These are phyloP conservation scores for Acronicta leporina DNA, from an alignment of 2,888 invertebrate genomes.

Conservation along the genomic window DNA sequence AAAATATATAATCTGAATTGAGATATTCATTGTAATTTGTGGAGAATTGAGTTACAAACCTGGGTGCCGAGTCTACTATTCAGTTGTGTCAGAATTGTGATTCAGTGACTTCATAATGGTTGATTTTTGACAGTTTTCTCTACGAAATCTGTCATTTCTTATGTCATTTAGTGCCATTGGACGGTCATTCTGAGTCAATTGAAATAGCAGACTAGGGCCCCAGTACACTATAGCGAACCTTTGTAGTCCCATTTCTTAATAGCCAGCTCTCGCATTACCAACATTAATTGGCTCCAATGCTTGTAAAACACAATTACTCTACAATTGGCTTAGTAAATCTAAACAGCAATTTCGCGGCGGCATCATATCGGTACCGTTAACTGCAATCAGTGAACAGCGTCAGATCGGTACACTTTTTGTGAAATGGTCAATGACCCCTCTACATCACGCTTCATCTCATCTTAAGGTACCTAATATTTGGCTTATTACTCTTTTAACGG, in stretches of 20 bases:
- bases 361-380: conserved; percentile 70
- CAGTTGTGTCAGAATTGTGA: too few relatives aligned
- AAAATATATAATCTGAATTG: conserved; percentile 9
- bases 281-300: conserved; percentile 54
- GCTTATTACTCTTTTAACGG: conserved; percentile 43
- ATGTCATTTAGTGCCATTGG: too few relatives aligned
- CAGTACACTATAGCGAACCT: conserved; percentile 38
- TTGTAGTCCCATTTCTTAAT: conserved; percentile 40
- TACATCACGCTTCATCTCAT: conserved; percentile 42
- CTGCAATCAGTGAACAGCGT: conserved; percentile 64
- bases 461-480: conserved; percentile 37
- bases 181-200: too few relatives aligned
- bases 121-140: too few relatives aligned
- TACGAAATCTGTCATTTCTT: too few relatives aligned
- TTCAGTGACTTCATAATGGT: too few relatives aligned
- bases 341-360: conserved; percentile 67
- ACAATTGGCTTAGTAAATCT: conserved; percentile 64
- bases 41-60: too few relatives aligned
- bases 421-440: conserved; percentile 70
- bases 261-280: conserved; percentile 44
- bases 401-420: conserved; percentile 69
- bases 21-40: conserved; percentile 31
- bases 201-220: conserved; percentile 40
- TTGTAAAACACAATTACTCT: conserved; percentile 55
- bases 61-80: too few relatives aligned